Conservation (phyloP, 1,140 invertebrate genomes). For the Oryzaephilus surinamensis region DNA sequence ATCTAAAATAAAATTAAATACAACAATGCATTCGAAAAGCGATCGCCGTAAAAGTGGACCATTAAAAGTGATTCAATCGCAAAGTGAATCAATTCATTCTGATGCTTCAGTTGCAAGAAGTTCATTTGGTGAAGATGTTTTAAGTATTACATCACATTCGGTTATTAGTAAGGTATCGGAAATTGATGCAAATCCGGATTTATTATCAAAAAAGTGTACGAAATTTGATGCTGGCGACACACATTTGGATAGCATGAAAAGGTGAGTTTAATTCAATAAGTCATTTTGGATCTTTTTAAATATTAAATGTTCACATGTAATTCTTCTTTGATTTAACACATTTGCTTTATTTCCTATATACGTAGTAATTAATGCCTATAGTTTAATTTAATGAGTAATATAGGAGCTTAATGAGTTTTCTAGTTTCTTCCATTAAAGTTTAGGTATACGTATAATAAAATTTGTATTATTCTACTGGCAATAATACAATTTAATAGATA, state of each 20-base stretch:
- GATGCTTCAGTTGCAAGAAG: constrained; percentile 17
- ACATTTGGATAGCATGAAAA: no score
- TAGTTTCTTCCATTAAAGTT: no score
- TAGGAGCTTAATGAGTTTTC: no score
- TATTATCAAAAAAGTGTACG: background rate
- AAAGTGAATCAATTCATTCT: constrained; percentile 14
- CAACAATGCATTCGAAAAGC: background rate
- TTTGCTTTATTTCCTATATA: no score
- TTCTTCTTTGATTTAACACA: background rate
- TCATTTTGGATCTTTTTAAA: no score
- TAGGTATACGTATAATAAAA: no score
- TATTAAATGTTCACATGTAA: background rate
- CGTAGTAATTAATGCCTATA: no score
- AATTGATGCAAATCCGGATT: constrained; percentile 3
- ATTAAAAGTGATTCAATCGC: constrained; percentile 19
- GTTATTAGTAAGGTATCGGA: constrained; percentile 7
- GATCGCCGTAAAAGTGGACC: constrained; percentile 23
- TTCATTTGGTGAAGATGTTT: constrained; percentile 11
- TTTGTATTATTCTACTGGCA: no score
- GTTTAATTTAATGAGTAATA: no score
- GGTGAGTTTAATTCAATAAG: no score
- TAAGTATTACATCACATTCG: constrained; percentile 17
- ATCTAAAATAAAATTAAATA: constrained; percentile 17
- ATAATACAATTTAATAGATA: no score
- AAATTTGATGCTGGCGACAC: no score